Base-by-base conservation (phyloP, 2,797 vertebrate genomes). In the Discoglossus pictus region DNA sequence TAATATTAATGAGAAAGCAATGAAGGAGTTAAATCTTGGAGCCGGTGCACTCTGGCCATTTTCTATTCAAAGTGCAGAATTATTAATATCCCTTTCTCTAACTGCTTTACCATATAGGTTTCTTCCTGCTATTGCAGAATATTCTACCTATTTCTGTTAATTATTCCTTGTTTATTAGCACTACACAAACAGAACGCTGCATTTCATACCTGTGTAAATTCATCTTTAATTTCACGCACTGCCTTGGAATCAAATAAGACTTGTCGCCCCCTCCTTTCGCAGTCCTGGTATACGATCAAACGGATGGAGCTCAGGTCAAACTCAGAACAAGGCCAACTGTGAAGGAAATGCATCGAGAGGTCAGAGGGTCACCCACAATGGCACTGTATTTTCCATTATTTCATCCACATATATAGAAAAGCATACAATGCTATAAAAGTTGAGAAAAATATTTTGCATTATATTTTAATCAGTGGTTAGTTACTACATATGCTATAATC, bases 221-320 rank as follows among this genome's bases (percentile, higher is more conserved):
- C 73, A 69, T 81, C 83, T 44, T 91, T 87, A 13, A 83, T 74
- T 82, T 88, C 90, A 70, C 77, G 86, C 65, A 94, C 84, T 15
- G 92, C 91, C 83, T 89, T 93, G 61, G 93, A 94, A 79, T 94
- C 93, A 73, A 94, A 93, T 27, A 94, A 82, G 66, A 94, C 90
- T 79, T 94, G 92, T 66, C 93, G 85, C 47, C 93, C 93, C 54
- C 91, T 85, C 66, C 88, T 87, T 78, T 94, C 93, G 69, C 93
- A 94, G 74, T 94, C 93, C 66, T 93, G 93, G 80, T 91, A 93
- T 70, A 94, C 90, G 46, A 94, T 88, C 74, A 94, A 76, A 63
- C 93, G 90, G 54, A 93, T 93, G 78, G 91, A 90, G 54, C 87
- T 88, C 75, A 92, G 82, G 77, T 93, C 91, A 65, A 92, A 83